These are phyloP conservation scores for Drosophila differens DNA, from an alignment of 2,888 invertebrate genomes.

Conservation along the genomic window DNA sequence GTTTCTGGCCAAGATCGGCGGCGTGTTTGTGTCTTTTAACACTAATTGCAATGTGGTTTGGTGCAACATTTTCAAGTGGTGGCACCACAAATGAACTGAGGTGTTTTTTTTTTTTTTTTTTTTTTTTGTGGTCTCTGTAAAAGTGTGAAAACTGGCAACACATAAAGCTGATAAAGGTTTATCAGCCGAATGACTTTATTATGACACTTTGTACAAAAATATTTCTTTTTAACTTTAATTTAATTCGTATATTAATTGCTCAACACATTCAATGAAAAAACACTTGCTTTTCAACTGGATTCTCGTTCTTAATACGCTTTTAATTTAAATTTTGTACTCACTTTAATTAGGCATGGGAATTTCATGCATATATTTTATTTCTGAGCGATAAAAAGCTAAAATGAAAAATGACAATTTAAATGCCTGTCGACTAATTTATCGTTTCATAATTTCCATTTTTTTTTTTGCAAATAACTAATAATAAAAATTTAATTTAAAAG, in stretches of 20 bases:
- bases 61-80: constrained; percentile 35
- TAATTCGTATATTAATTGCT: constrained; percentile 26
- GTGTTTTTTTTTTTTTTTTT: not conserved
- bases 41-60: constrained; percentile 67
- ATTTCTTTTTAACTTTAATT: not conserved
- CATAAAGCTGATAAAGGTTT: not conserved
- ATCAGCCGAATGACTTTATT: constrained; percentile 1
- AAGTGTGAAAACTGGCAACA: constrained; percentile 5
- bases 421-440: constrained; percentile 30
- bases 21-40: constrained; percentile 73
- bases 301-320: constrained; percentile 3
- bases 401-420: constrained; percentile 29
- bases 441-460: not conserved
- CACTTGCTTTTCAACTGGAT: constrained; percentile 9
- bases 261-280: not conserved
- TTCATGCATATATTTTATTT: constrained; percentile 44
- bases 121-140: not conserved
- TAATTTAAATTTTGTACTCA: constrained; percentile 15
- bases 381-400: constrained; percentile 32
- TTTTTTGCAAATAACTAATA: not conserved
- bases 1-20: constrained; percentile 44
- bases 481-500: constrained; percentile 1
- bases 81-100: constrained; percentile 32
- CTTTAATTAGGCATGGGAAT: constrained; percentile 30
- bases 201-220: not conserved